Base-by-base conservation (phyloP, 2,797 vertebrate species). In the Alexandromys oeconomus region DNA sequence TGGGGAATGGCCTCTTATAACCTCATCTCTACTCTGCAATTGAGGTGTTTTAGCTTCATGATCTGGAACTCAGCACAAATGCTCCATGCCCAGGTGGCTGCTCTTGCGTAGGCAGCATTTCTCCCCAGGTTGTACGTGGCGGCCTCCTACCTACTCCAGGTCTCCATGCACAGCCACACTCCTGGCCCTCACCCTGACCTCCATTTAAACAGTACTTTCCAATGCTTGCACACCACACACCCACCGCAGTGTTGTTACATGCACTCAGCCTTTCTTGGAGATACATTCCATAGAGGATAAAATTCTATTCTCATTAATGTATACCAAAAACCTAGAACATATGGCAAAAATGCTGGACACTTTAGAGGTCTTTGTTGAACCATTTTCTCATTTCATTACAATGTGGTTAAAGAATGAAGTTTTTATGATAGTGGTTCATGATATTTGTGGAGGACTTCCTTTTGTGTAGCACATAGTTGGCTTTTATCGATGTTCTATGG, bases 401-500 rank as follows among this genome's bases (percentile, higher is more conserved):
- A 31, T 73, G 43, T 77, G 78, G 61, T 78, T 87, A 96, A 86
- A 94, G 65, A 86, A 93, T 78, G 37, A 89, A 73, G 61, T 94
- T 95, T 87, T 61, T 46, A 31, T 34, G n/a, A 88, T 86, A 76
- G 34, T 77, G 73, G 84, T 61, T 87, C 51, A 79, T 87, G 29
- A 40, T 76, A 93, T 95, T 95, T 97, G 59, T 76, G 46, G 51
- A 90, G 81, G 85, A 86, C 90, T 87, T 71, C 43, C 89, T 92
- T 86, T 85, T 46, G 67, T 17, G 19, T 67, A 80, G 61, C 37
- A 80, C 54, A 85, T n/a, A 57, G 59, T 5, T 95, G 86, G 71
- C 67, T 81, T 90, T 92, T 85, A 3, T 63, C 51, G 93, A 79
- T 77, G 46, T 59, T 81, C n/a, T 78, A 40, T 15, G 9, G 37